Evolutionary conservation across 2,113 vertebrate genomes (phyloP).

Genomic region (Sorex fumeus): DNA sequence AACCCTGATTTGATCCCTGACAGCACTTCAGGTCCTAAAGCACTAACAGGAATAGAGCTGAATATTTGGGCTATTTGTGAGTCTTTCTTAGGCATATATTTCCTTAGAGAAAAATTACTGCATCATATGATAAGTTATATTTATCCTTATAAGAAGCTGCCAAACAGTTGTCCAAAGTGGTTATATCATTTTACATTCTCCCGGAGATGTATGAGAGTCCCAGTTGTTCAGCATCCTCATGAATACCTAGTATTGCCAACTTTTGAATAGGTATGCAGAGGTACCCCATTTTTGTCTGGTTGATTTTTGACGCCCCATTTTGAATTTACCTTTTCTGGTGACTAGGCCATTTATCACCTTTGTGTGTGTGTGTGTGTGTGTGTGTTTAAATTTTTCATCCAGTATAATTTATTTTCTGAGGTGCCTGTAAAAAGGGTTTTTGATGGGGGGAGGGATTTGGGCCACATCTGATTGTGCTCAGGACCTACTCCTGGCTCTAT

Average conservation of each 20-base stretch:
- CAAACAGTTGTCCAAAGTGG: background rate
- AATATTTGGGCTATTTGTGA: background rate
- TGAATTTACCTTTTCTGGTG: conserved; percentile 30
- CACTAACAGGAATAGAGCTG: background rate
- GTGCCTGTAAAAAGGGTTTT: background rate
- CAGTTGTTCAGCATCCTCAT: background rate
- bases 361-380: background rate
- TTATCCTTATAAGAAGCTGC: conserved; percentile 32
- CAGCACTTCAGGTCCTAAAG: background rate
- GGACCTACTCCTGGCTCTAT: too few relatives aligned
- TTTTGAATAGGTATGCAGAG: background rate
- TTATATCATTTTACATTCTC: background rate
- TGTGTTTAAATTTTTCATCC: background rate
- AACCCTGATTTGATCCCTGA: too few relatives aligned
- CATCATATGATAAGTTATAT: background rate
- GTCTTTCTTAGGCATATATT: conserved; percentile 7
- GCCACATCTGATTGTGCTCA: too few relatives aligned
- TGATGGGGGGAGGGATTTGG: too few relatives aligned
- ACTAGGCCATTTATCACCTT: conserved; percentile 11
- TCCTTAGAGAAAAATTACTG: background rate
- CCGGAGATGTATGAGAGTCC: background rate
- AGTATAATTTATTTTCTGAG: background rate
- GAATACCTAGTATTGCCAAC: background rate
- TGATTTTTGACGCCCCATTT: background rate
- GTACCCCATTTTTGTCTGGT: too few relatives aligned